These are phyloP conservation scores for Penelope pileata DNA, from an alignment of 2,113 vertebrate species.

Conservation along the genomic window DNA sequence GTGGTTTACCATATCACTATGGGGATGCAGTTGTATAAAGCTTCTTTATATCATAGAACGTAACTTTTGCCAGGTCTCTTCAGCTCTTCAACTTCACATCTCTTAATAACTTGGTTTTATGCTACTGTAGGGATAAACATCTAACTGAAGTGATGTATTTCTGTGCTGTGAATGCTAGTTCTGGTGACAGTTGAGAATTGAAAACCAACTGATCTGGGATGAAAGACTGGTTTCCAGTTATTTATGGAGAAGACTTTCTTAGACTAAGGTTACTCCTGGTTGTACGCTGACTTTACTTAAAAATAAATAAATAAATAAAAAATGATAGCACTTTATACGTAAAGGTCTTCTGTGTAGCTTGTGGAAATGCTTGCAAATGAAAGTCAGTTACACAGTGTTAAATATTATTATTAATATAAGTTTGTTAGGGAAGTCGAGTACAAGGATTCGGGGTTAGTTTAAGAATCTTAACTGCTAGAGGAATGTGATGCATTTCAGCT, in stretches of 20 bases:
- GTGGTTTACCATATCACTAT: neutral
- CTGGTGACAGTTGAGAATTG: neutral
- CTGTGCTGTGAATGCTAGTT: neutral
- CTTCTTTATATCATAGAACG: neutral
- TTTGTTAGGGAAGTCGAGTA: neutral
- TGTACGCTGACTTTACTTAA: neutral
- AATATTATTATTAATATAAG: accelerated
- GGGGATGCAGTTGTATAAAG: neutral
- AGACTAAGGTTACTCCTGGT: neutral
- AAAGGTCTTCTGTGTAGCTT: neutral
- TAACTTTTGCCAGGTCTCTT: neutral
- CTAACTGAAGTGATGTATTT: accelerated
- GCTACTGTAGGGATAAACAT: neutral
- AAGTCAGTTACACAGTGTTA: neutral
- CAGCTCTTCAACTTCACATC: neutral
- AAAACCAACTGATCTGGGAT: neutral
- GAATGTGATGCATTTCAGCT: neutral
- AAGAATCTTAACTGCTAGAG: neutral
- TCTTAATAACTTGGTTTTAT: neutral
- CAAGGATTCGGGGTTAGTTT: neutral
- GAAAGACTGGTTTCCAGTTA: neutral
- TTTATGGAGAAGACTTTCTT: neutral
- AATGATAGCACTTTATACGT: neutral
- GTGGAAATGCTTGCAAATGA: neutral
- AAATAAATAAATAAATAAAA: neutral